A percentile compares a stretch with the other conserved stretches of the same genome.
phyloP scores from a whole-genome alignment of 2,113 vertebrate genomes.

The Promerops cafer region DNA sequence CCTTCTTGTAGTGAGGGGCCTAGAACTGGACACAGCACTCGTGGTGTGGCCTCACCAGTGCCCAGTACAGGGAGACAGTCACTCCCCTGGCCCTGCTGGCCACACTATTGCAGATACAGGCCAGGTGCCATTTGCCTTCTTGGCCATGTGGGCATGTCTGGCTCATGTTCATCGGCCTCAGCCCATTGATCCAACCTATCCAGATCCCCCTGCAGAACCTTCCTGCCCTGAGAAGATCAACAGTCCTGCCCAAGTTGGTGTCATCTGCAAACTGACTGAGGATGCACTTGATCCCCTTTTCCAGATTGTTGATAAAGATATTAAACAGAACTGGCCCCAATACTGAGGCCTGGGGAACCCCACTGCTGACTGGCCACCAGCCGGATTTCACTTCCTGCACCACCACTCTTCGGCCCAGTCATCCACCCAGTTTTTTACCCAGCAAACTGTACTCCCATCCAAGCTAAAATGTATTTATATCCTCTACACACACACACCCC shows the following conservation, averaged over 20 bases:
- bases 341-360: background rate
- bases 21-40: background rate
- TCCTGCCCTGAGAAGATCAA: background rate
- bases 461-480: background rate
- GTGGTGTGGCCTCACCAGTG: background rate
- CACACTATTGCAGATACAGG: background rate
- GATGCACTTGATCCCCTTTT: background rate
- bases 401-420: background rate
- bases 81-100: background rate
- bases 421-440: background rate
- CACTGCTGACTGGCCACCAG: background rate
- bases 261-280: background rate
- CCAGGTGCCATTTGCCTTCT: background rate
- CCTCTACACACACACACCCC: background rate
- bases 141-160: background rate
- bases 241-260: background rate
- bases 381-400: background rate
- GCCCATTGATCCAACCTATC: fast-evolving
- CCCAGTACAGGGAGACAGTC: background rate
- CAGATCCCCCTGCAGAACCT: background rate
- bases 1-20: background rate
- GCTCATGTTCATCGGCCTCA: fast-evolving
- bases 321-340: background rate
- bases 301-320: background rate
- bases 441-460: background rate